Evolutionary conservation across 2,113 vertebrate species (phyloP).

Genomic region (Malurus alboscapulatus): DNA sequence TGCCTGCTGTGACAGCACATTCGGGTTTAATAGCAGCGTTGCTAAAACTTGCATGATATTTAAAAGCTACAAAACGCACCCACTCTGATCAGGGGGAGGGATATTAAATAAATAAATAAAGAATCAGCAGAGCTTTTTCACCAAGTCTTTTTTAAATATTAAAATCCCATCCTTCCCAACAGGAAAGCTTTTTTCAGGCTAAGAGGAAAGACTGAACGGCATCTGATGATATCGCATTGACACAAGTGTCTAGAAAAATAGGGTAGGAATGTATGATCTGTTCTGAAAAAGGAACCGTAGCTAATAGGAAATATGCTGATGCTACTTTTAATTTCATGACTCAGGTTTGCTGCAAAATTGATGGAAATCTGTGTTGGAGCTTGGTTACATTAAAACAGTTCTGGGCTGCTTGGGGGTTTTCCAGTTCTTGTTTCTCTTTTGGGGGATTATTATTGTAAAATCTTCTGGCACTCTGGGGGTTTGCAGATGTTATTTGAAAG

Average conservation of each 20-base stretch:
- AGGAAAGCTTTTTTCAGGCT: slow-evolving; percentile 53
- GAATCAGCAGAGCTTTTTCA: slow-evolving; percentile 25
- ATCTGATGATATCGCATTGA: slow-evolving; percentile 56
- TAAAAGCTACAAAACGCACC: slow-evolving; percentile 44
- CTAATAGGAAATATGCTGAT: slow-evolving; percentile 61
- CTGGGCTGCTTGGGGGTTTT: not conserved
- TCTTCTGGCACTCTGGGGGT: not conserved
- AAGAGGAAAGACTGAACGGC: slow-evolving; percentile 31
- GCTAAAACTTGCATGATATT: slow-evolving; percentile 57
- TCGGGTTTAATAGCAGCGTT: not conserved
- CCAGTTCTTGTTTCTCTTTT: not conserved
- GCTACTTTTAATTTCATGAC: slow-evolving; percentile 62
- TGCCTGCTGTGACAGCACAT: slow-evolving; percentile 29
- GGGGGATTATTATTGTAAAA: not conserved
- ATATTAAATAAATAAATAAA: slow-evolving; percentile 17
- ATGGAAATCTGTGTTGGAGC: slow-evolving; percentile 20
- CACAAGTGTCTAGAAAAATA: slow-evolving; percentile 65
- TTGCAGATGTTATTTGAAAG: not conserved
- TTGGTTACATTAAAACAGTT: not conserved
- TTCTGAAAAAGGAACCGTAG: slow-evolving; percentile 39
- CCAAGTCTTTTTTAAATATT: slow-evolving; percentile 10
- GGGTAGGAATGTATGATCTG: slow-evolving; percentile 47
- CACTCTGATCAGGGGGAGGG: slow-evolving; percentile 33
- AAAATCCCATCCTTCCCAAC: slow-evolving; percentile 47
- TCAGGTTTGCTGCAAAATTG: slow-evolving; percentile 55